Base-by-base conservation (phyloP, 2,888 invertebrate genomes). In the Lacanobia oleracea region DNA sequence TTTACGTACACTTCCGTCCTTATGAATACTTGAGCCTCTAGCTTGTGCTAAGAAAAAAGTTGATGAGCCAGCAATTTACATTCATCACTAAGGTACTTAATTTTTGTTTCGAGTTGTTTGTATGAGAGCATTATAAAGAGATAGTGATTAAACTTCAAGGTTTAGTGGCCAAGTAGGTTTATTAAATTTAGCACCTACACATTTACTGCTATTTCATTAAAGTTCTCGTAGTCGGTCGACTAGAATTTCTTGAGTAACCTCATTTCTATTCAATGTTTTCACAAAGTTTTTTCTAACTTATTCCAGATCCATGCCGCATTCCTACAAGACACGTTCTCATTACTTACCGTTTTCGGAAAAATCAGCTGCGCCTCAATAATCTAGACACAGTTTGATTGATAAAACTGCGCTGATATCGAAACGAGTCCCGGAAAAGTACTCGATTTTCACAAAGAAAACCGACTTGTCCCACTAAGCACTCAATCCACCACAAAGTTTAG, bases 331-430 rank as follows among this genome's bases (percentile, higher is more conserved):
- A 40, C 65, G 33, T 48, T 50, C 53, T 40, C 16, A 59, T 59
- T 23, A 89, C 94, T 93, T 90, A 95, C 95, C 95, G 90, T 92
- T 86, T 86, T 72, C 51, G 90, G 90, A 90, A 91, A 89, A 86
- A 51, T 82, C 85, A 81, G 84, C 88, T 80, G 75, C 90, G 88
- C 86, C 87, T 91, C 94, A 95, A 96, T 94, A 95, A 86, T 95
- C 95, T 83, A 94, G 89, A 89, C 94, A 91, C 95, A 94, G 93
- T 96, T 95, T 94, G 89, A 82, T 84, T 86, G 75, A 84, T 86
- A 94, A 95, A 96, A 95, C 94, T 92, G 94, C 79, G 94, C 92
- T 91, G 95, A 95, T 96, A 95, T 93, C 91, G 93, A 93, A 93
- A 93, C 91, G 81, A 92, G 93, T 94, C 91, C 88, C 72, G 86